phyloP scores from a whole-genome alignment of 2,113 vertebrate species.

The Furnarius figulus region DNA sequence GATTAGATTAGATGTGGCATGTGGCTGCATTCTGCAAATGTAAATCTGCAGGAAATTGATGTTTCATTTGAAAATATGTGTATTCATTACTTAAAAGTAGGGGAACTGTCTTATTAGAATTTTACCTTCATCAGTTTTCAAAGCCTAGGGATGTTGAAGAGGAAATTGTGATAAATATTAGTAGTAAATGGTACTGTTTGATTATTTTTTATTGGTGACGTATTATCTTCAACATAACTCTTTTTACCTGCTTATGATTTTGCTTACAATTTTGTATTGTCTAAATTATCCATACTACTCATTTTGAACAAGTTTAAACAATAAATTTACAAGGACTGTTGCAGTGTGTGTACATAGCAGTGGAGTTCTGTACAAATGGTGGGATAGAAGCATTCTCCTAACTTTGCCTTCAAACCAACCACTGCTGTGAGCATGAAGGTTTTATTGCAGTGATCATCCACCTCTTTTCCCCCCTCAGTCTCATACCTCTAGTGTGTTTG shows the following conservation, averaged over 20 bases:
- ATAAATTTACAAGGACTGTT: not conserved
- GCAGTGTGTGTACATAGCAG: fast-evolving
- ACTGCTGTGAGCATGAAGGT: not conserved
- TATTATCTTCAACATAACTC: not conserved
- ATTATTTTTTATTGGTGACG: not conserved
- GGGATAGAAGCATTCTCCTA: not conserved
- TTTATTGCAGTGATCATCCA: not conserved
- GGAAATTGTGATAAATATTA: not conserved
- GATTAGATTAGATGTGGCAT: not conserved
- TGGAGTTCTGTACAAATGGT: not conserved
- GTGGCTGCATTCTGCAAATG: not conserved
- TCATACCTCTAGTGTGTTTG: not conserved
- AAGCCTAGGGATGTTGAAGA: not conserved
- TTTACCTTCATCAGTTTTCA: not conserved
- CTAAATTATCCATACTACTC: not conserved
- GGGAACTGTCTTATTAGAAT: not conserved
- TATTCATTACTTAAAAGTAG: not conserved
- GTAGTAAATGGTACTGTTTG: not conserved
- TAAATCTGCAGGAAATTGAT: not conserved
- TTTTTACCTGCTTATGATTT: not conserved
- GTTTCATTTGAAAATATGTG: not conserved
- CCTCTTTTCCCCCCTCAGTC: not conserved
- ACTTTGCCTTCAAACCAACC: not conserved
- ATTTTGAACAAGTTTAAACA: not conserved
- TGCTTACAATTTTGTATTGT: not conserved